A percentile compares a stretch with the other conserved stretches of the same genome.
These are phyloP conservation scores for Xestia ashworthii DNA, from an alignment of 2,888 invertebrate genomes.

Conservation along the genomic window DNA sequence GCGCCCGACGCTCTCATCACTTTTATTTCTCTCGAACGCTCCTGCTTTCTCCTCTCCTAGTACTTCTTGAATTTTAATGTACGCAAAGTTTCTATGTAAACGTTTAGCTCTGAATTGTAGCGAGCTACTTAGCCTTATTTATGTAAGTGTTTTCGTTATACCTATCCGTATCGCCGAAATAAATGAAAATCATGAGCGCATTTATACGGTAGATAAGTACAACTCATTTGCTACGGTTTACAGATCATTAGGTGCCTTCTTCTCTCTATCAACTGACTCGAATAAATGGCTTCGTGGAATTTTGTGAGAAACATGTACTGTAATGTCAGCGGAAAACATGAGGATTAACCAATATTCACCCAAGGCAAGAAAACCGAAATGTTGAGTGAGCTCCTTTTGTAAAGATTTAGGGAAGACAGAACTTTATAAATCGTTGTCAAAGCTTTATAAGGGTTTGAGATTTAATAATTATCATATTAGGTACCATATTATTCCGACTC, in stretches of 20 bases:
- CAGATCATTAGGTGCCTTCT: conserved; percentile 27
- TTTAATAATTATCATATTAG: neutral
- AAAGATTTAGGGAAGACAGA: neutral
- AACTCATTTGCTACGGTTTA: conserved; percentile 20
- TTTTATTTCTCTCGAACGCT: conserved; percentile 56
- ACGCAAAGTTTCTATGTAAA: conserved; percentile 34
- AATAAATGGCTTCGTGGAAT: conserved; percentile 20
- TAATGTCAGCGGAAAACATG: neutral
- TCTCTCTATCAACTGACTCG: conserved; percentile 4
- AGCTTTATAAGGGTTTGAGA: neutral
- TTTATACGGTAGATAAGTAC: conserved; percentile 16
- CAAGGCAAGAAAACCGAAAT: neutral
- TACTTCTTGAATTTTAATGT: conserved; percentile 53
- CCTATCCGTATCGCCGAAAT: conserved; percentile 12
- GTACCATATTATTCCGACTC: neutral
- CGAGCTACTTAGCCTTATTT: conserved; percentile 19
- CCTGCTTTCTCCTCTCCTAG: conserved; percentile 38
- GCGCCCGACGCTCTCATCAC: conserved; percentile 49
- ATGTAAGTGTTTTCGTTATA: conserved; percentile 28
- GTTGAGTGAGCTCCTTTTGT: neutral
- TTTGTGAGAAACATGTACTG: neutral
- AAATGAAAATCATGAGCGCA: conserved; percentile 28
- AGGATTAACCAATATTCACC: neutral
- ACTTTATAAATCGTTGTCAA: neutral
- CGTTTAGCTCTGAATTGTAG: conserved; percentile 34